Base-by-base conservation (phyloP, 2,888 invertebrate genomes). In the Metallyticus violacea region DNA sequence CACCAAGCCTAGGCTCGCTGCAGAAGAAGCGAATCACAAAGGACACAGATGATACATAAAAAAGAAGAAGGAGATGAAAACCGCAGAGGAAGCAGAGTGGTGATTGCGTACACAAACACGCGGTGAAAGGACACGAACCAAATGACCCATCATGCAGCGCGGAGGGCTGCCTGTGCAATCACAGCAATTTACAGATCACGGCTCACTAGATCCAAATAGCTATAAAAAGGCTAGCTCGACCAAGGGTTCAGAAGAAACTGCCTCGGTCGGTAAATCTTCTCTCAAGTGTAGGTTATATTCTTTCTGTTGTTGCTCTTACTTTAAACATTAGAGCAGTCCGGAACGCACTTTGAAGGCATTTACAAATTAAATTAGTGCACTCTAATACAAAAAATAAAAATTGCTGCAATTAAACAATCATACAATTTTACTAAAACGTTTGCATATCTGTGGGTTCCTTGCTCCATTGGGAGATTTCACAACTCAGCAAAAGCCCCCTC, bases 121-220 rank as follows among this genome's bases (percentile, higher is more conserved):
- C 29, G 85, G 26, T 29, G 78, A 25, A 29, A 9, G 6, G 78
- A 78, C 85, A 85, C 79, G 85, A 85, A 30, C 25, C 2, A 40
- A 3, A 82, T 40, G 29, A 82, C 76, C 84, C 77, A 77, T 77
- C 77, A 84, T 77, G 22, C 77, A 62, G 40, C 28, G 30, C 77
- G 40, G 30, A 26, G 62, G 27, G 76, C 25, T 30, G 28, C 28
- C 77, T 25, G 77, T 27, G 28, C 84, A 85, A 86, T 86, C 86
- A 80, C 26, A 84, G 84, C 86, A 86, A 85, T 86, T 86, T 83
- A 77, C 29, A 79, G 84, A 85, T 85, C 86, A 86, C 79, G 86
- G 82, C 84, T 86, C 79, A 86, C 79, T 86, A 79, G 80, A 28
- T 40, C 79, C 85, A 85, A 85, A 86, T 86, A 84, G 80, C 62